These are phyloP conservation scores for Melanchra persicariae DNA, from an alignment of 2,888 invertebrate genomes.

Conservation along the genomic window DNA sequence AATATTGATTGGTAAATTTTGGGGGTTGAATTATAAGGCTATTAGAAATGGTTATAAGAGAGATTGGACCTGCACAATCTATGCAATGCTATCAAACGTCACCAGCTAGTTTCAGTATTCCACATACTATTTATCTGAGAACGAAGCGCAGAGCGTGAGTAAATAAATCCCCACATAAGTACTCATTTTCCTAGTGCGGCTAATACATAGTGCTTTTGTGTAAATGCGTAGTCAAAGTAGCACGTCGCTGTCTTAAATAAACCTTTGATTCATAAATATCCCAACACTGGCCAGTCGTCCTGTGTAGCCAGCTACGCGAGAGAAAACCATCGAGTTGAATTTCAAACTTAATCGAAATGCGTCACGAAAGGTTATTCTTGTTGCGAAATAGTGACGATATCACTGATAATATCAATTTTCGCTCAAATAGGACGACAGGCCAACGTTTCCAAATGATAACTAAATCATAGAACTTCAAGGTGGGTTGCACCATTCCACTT, in stretches of 20 bases:
- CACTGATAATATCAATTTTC: not conserved
- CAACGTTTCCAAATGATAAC: slow-evolving; percentile 9
- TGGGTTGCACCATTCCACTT: slow-evolving; percentile 17
- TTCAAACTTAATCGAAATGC: not conserved
- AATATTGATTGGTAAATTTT: slow-evolving; percentile 7
- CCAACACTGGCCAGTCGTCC: slow-evolving; percentile 1
- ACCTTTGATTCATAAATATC: slow-evolving; percentile 42
- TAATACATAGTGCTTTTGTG: slow-evolving; percentile 70
- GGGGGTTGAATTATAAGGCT: not conserved
- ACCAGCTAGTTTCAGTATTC: slow-evolving; percentile 8
- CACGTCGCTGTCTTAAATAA: slow-evolving; percentile 59
- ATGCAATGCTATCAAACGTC: slow-evolving; percentile 15
- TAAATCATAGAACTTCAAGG: slow-evolving; percentile 40
- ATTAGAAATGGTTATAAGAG: slow-evolving; percentile 1
- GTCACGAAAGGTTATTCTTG: not conserved
- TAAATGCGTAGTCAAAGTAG: slow-evolving; percentile 67
- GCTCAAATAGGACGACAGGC: not conserved
- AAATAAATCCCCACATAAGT: slow-evolving; percentile 65
- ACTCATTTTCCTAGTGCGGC: slow-evolving; percentile 62
- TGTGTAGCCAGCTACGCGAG: not conserved
- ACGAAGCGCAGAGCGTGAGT: slow-evolving; percentile 49
- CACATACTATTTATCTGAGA: slow-evolving; percentile 18
- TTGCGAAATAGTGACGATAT: not conserved
- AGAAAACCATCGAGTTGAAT: not conserved
- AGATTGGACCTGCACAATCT: slow-evolving; percentile 12